Evolutionary conservation across 64 coral and sea anemone species (phyloP), one percentile per base, ranked within the genome.

Genomic region (Catalaphyllia jardinei): DNA sequence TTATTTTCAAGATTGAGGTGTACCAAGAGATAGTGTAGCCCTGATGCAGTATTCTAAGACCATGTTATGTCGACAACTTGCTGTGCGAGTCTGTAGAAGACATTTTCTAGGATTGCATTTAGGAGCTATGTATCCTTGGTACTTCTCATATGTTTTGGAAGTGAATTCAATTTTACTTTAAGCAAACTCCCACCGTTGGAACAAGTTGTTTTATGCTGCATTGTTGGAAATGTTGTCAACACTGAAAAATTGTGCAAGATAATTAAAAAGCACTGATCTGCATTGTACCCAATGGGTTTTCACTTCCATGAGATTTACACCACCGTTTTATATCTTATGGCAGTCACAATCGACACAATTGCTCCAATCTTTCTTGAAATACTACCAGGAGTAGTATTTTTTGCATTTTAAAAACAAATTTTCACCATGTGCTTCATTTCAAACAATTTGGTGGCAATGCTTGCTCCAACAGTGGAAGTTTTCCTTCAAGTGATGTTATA

Each of bases 1-100:
- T 63, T 83, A 83, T 20, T 83, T 65, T 65, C 59, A 83, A 65
- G 20, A 85, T 33, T 71, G 24, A 50, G 62, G 81, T 46, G 35
- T 33, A 28, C 71, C 63, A 22, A 60, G 18, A 57, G 54, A 19
- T 83, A 22, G 31, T 4, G 3, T 12, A 50, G 39, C 9, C 49
- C 74, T 77, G 17, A 77, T 65, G 8, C 17, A 83, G 30, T 11
- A 29, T 18, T 61, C 29, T 31, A 19, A 35, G 29, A 85, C 38
- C 50, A 38, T 17, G 30, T 15, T 28, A 62, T 31, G 25, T 61
- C 15, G 19, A 51, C 5, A 27, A 64, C 81, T 85, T 85, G 81
- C 81, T 85, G 81, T 51, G 81, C 81, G 63, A 85, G 81, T 38
- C 10, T 52, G 69, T 25, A 71, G 33, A 9, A 22, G 64, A 50